phyloP scores from a whole-genome alignment of 2,797 vertebrate species.

The Ciconia nigra region DNA sequence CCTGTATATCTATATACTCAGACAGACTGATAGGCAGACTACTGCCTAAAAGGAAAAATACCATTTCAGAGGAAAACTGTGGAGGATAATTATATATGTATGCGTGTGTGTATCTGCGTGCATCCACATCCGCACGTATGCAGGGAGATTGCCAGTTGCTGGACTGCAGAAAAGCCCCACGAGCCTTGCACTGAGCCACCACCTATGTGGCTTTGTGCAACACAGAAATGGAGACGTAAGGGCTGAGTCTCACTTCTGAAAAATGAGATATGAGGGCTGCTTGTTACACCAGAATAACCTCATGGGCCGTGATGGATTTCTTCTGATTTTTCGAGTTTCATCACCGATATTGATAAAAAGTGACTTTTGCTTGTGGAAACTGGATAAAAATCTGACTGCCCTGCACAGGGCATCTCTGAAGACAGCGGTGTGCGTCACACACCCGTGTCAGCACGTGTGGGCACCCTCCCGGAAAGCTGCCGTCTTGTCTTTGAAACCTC shows the following conservation, averaged over 20 bases:
- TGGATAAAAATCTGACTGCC: background rate
- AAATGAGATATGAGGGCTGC: conserved; percentile 23
- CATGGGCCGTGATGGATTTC: background rate
- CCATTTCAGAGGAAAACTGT: background rate
- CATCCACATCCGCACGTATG: background rate
- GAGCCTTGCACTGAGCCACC: background rate
- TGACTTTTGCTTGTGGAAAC: background rate
- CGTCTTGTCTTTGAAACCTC: background rate
- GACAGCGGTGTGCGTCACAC: rapidly evolving
- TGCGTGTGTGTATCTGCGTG: background rate
- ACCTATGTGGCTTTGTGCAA: background rate
- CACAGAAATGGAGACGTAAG: background rate
- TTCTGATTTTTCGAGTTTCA: background rate
- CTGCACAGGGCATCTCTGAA: rapidly evolving
- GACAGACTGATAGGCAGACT: background rate
- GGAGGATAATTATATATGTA: background rate
- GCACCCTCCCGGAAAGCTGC: background rate
- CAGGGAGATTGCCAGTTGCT: background rate
- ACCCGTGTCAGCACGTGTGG: rapidly evolving
- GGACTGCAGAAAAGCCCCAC: background rate
- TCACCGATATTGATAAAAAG: background rate
- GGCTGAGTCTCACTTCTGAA: background rate
- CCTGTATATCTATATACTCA: background rate
- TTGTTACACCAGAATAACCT: background rate
- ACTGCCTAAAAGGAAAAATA: background rate